Percentiles rank a stretch among this genome's conserved stretches.
phyloP scores from a whole-genome alignment of 2,113 vertebrate genomes.

The Phoenicopterus ruber region DNA sequence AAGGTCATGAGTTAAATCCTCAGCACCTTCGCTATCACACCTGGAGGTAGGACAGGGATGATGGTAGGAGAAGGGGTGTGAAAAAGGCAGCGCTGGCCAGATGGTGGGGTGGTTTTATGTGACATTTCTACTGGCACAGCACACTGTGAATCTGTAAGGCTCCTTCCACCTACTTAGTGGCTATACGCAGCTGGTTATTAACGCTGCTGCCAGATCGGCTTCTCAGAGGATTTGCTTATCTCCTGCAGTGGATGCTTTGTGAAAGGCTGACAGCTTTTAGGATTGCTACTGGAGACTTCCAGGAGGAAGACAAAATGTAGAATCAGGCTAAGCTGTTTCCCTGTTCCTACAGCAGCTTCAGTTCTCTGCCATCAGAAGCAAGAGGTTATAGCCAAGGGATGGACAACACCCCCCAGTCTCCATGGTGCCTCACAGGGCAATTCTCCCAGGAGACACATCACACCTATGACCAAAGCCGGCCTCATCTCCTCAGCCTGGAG shows the following conservation, averaged over 20 bases:
- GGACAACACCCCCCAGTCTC: neutral
- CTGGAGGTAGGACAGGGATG: neutral
- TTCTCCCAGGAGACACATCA: neutral
- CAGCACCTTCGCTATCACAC: neutral
- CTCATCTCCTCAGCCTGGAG: neutral
- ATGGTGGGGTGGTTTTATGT: neutral
- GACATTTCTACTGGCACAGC: neutral
- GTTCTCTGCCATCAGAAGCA: neutral
- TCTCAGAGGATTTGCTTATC: neutral
- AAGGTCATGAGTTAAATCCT: neutral
- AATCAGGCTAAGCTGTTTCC: neutral
- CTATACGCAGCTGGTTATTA: neutral
- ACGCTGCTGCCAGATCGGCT: neutral
- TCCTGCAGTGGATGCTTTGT: neutral
- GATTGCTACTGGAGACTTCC: neutral
- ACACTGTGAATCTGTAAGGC: neutral
- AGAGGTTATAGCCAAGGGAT: neutral
- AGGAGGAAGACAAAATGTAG: neutral
- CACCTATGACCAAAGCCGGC: neutral
- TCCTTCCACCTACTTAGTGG: neutral
- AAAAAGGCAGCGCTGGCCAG: neutral
- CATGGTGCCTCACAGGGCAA: neutral
- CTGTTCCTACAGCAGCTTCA: neutral
- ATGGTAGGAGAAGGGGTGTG: neutral
- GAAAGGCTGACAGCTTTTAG: neutral